Base-by-base conservation (phyloP, 2,797 vertebrate species). In the Trematomus bernacchii region DNA sequence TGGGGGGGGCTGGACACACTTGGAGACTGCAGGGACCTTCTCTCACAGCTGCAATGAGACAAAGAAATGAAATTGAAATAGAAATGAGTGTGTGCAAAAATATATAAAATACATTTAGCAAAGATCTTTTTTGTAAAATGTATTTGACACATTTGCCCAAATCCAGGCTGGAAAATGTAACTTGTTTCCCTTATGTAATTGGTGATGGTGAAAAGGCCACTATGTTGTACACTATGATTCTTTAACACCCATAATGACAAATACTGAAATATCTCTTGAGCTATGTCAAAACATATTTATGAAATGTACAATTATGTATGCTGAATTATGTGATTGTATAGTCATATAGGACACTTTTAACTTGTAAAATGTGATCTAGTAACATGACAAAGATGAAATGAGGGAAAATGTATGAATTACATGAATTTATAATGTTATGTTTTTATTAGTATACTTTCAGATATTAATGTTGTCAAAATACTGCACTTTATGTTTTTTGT, bases 1-100 rank as follows among this genome's bases (percentile, higher is more conserved):
- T 97, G 72, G 94, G 96, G 96, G 80, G 92, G 55, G n/a, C 87
- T 97, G 86, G 96, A 98, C 58, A 78, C 46, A 5, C 72, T 95
- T 12, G 21, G 62, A 3, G 94, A 97, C 79, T 94, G 95, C 71
- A 93, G 86, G 51, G 78, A 86, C 23, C 91, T 98, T 55, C 93
- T 96, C 18, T 89, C 80, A 73, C 91, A 91, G 73, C 90, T 97
- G 66, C 95, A 96, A 82, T 94, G 73, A 57, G 14, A 59, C 2
- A 71, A 2, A 40, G 51, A 3, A 15, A 27, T 37, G 1, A 55
- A 12, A 70, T 14, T 0, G 59, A 12, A 43, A 75, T 6, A 52
- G 4, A 40, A 50, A 16, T 44, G 0, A 53, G n/a, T 76, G 48
- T 53, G 58, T 53, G 58, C 2, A 70, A 18, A 54, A 60, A 57